Conservation (phyloP, 2,888 invertebrate species). For the Agrochola litura region DNA sequence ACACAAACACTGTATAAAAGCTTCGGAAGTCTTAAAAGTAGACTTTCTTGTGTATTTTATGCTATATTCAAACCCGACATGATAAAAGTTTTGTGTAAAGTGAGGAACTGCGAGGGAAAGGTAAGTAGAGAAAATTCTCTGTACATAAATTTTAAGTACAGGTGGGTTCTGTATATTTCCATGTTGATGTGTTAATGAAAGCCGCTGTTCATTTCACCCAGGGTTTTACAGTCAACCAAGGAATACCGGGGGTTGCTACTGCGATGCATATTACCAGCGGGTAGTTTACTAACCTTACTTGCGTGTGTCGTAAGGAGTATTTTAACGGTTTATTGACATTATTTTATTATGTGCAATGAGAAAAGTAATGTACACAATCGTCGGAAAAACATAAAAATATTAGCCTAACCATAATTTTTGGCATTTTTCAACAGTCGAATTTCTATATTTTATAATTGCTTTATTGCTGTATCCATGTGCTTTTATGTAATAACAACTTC, state of each 20-base stretch:
- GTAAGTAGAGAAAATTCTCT: slow-evolving; percentile 43
- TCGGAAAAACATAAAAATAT: neutral
- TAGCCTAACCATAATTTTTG: neutral
- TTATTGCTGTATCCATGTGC: neutral
- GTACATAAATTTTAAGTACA: slow-evolving; percentile 53
- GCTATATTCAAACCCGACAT: slow-evolving; percentile 48
- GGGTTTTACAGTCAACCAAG: slow-evolving; percentile 39
- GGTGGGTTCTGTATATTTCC: slow-evolving; percentile 50
- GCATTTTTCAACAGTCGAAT: neutral
- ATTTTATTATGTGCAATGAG: neutral
- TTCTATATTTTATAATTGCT: neutral
- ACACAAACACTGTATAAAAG: slow-evolving; percentile 33
- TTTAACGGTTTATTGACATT: neutral
- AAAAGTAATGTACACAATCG: neutral
- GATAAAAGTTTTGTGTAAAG: slow-evolving; percentile 53
- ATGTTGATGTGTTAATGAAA: slow-evolving; percentile 57
- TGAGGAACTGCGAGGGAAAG: slow-evolving; percentile 36
- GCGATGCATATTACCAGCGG: neutral
- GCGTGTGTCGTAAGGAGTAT: neutral
- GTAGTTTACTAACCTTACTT: neutral
- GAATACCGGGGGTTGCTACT: slow-evolving; percentile 10
- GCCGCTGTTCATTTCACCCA: slow-evolving; percentile 12
- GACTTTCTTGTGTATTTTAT: slow-evolving; percentile 53
- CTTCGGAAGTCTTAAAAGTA: slow-evolving; percentile 32
- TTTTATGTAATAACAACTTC: neutral